Conservation (phyloP, 92 coral and sea anemone genomes). For the Paragorgia papillata region DNA sequence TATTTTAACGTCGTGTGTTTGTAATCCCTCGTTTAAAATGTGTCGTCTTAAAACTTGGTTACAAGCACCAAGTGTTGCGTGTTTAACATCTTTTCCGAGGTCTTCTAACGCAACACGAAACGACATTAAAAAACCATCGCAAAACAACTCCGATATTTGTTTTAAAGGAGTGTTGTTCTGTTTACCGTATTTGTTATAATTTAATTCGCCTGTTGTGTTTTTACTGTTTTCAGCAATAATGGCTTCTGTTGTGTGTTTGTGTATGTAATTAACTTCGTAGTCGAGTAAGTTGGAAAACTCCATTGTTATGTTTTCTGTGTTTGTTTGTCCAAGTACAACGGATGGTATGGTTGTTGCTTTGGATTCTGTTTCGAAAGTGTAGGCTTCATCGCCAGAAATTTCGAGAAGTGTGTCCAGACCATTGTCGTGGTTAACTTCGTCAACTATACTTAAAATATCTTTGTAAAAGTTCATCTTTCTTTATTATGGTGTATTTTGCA, state of each 20-base stretch:
- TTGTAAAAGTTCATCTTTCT: too few relatives aligned
- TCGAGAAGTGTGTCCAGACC: too few relatives aligned
- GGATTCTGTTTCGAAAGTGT: too few relatives aligned
- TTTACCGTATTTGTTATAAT: neutral
- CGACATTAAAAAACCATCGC: neutral
- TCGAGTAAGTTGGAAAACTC: too few relatives aligned
- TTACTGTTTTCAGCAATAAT: neutral
- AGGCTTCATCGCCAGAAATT: too few relatives aligned
- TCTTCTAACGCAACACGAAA: neutral
- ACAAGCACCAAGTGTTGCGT: neutral
- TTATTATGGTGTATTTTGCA: too few relatives aligned
- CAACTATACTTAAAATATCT: too few relatives aligned
- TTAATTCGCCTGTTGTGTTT: neutral
- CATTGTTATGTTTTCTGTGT: too few relatives aligned
- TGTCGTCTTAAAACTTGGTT: neutral
- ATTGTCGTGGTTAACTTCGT: too few relatives aligned
- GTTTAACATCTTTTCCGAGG: neutral
- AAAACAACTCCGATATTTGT: slow-evolving; percentile 47
- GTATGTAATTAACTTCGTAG: too few relatives aligned
- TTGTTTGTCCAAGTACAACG: too few relatives aligned
- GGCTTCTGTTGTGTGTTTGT: neutral
- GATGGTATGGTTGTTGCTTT: too few relatives aligned
- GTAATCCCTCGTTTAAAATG: neutral
- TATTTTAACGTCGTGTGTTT: neutral
- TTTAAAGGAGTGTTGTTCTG: slow-evolving; percentile 26